Base-by-base conservation (phyloP, 2,113 vertebrate species). In the Machaerirhynchus nigripectus region DNA sequence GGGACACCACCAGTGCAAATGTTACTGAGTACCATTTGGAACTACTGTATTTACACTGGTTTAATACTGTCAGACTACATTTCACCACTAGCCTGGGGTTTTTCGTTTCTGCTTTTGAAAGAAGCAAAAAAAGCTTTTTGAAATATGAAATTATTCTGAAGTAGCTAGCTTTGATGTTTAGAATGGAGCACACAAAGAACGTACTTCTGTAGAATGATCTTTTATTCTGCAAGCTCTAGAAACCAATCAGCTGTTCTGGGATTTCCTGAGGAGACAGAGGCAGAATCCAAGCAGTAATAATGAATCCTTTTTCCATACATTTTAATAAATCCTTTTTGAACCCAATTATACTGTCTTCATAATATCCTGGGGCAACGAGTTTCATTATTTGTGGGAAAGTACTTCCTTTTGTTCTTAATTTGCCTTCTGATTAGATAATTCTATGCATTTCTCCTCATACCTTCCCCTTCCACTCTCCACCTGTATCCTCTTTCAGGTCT, bases 281-380 rank as follows among this genome's bases (percentile, higher is more conserved):
- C 63, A 90, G 46, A 93, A 91, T 88, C 16, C 33, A 61, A 88
- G 63, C 35, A 76, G 42, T 26, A 73, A 18, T 33, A 83, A 88
- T 50, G 15, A 90, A 85, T 9, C 27, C 40, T 46, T 79, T 88
- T 69, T 69, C 49, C 85, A 83, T 50, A 61, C 2, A 53, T 86
- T 69, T 93, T 30, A 91, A 91, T 90, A 93, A 85, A 85, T 47
- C 28, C 17, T 50, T 86, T 90, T 46, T 86, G 11, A 90, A 80
- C 59, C 13, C 63, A 83, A 80, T 70, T 93, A 57, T 30, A 86
- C 59, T 37, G 37, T 57, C 40, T 86, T 42, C 18, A 15, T 50
- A 81, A 87, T 7, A 80, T 80, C 88, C 85, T 13, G 28, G 90
- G 63, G 90, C 90, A 94, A 37, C 0, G 3, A 84, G 16, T 90